Evolutionary conservation across 2,888 invertebrate species (phyloP), one percentile per base, ranked within the genome.

Genomic region (Lypha dubia): DNA sequence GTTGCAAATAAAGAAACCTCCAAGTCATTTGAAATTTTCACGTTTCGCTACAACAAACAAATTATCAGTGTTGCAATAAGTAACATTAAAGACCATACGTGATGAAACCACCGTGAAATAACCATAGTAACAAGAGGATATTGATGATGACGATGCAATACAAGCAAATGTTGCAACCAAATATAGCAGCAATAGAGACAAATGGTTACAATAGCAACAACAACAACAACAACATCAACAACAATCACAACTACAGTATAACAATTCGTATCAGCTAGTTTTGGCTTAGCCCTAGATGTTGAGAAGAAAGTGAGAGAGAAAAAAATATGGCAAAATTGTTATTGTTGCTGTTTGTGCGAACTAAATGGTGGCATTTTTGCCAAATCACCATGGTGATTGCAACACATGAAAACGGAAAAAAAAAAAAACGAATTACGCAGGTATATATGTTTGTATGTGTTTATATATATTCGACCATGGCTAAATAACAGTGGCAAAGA

Each of bases 21-120:
- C 84, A 86, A 86, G 87, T 86, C 86, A 86, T 86, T 76, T 86
- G 84, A 80, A 82, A 83, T 80, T 82, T 87, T 84, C 80, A 86
- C 82, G 87, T 84, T 85, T 85, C 79, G 86, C 83, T 85, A 80
- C 77, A 86, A 82, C 86, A 86, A 85, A 83, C 82, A 85, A 86
- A 86, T 87, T 86, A 85, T 85, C 87, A 85, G 82, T 73, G 71
- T 75, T 81, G 62, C 81, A 75, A 80, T 68, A 80, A 74, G 75
- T 75, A 81, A 68, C 81, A 75, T 70, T 75, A 81, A 81, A 75
- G 70, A 70, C 81, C 75, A 81, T 75, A 81, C 75, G 81, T 81
- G 75, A 81, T 76, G 70, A 75, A 81, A 81, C 81, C 81, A 81
- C 81, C 81, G 75, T 81, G 68, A 81, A 81, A 81, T 81, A 81